Percentiles rank a stretch among this genome's conserved stretches.
phyloP scores from a whole-genome alignment of 2,797 vertebrate genomes.

The Megalops cyprinoides region DNA sequence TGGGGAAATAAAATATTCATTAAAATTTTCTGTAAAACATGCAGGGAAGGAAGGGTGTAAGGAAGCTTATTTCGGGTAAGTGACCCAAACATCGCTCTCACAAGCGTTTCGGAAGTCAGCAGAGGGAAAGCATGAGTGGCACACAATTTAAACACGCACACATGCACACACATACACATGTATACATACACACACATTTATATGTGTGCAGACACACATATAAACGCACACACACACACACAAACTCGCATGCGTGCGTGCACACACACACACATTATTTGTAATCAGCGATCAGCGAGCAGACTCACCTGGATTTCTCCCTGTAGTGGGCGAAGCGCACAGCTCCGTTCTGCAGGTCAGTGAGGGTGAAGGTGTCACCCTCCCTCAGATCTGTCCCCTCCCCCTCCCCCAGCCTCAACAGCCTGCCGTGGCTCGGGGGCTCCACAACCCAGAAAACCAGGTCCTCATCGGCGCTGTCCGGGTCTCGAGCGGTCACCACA shows the following conservation, averaged over 20 bases:
- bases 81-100: too few species aligned
- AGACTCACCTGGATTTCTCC: constrained; percentile 80
- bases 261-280: too few species aligned
- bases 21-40: neutral
- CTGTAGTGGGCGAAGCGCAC: constrained; percentile 79
- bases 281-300: neutral
- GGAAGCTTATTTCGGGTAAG: neutral
- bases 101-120: too few species aligned
- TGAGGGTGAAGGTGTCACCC: constrained; percentile 76
- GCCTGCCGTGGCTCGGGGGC: constrained; percentile 76
- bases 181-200: too few species aligned
- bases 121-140: too few species aligned
- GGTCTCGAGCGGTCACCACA: constrained; percentile 68
- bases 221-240: too few species aligned
- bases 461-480: constrained; percentile 55
- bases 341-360: constrained; percentile 70
- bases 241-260: too few species aligned
- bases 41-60: neutral
- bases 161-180: too few species aligned
- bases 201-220: too few species aligned
- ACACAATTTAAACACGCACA: neutral
- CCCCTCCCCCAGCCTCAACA: constrained; percentile 63
- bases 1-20: neutral
- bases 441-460: constrained; percentile 74
- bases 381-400: constrained; percentile 61